Evolutionary conservation across 1,140 invertebrate genomes (phyloP).

Genomic region (Agrilus planipennis): DNA sequence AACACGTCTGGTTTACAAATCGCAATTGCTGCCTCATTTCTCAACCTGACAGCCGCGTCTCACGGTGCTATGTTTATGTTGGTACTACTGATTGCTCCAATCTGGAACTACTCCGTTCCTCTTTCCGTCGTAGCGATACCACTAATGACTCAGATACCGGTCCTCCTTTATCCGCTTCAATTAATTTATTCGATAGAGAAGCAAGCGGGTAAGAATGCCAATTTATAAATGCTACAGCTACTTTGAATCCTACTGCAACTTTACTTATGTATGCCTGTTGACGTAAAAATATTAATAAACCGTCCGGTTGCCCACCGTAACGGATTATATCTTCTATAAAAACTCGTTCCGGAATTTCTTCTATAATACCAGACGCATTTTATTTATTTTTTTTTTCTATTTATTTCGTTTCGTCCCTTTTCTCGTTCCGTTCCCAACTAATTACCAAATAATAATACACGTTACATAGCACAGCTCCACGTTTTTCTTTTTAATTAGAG

Average conservation of each 20-base stretch:
- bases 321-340: too few species aligned
- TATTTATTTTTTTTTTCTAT: too few species aligned
- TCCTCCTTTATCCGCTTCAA: slow-evolving; percentile 5
- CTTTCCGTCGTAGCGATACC: slow-evolving; percentile 6
- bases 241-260: neutral
- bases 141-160: slow-evolving; percentile 4
- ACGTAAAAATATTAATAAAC: neutral
- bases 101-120: slow-evolving; percentile 7
- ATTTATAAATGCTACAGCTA: neutral
- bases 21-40: slow-evolving; percentile 4
- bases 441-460: too few species aligned
- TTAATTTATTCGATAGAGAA: slow-evolving; percentile 7
- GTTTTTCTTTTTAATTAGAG: too few species aligned
- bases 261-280: neutral
- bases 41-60: slow-evolving; percentile 9
- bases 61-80: slow-evolving; percentile 10
- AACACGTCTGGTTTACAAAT: slow-evolving; percentile 10
- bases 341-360: too few species aligned
- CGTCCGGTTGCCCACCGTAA: too few species aligned
- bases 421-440: too few species aligned
- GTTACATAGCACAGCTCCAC: too few species aligned
- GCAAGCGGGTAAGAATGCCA: too few species aligned
- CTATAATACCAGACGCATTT: too few species aligned
- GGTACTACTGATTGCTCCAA: slow-evolving; percentile 6
- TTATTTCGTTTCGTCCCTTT: too few species aligned